Conservation (phyloP, 2,113 vertebrate genomes). For the Macheiramphus alcinus region DNA sequence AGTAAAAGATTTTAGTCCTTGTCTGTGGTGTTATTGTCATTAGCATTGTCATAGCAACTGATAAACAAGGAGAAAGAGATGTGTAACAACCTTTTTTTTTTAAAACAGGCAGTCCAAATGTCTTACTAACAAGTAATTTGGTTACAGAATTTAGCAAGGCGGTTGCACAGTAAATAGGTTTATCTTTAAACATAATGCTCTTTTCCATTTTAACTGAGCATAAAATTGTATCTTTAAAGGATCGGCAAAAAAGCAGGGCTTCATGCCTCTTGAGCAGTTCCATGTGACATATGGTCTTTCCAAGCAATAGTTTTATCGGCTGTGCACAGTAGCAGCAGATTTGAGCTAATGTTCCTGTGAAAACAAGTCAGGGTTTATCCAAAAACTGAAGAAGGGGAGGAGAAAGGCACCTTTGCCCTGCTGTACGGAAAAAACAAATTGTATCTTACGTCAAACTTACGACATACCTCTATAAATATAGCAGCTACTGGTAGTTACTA, state of each 20-base stretch:
- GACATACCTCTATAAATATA: constrained; percentile 47
- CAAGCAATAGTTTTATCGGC: constrained; percentile 65
- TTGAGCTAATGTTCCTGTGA: constrained; percentile 72
- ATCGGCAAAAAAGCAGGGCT: constrained; percentile 40
- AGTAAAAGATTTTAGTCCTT: not conserved
- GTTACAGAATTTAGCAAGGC: constrained; percentile 62
- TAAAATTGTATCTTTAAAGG: constrained; percentile 72
- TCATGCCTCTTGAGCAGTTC: constrained; percentile 65
- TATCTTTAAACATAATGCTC: constrained; percentile 71
- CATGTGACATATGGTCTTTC: constrained; percentile 75
- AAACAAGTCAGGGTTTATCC: constrained; percentile 72
- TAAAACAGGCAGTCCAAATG: constrained; percentile 9
- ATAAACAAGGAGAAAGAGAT: constrained; percentile 46
- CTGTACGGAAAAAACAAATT: constrained; percentile 40
- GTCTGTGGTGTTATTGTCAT: constrained; percentile 19
- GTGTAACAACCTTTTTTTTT: not conserved
- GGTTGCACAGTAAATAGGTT: constrained; percentile 49
- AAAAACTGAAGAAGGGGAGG: constrained; percentile 58
- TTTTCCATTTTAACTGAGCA: constrained; percentile 77
- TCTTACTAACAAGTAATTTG: constrained; percentile 64
- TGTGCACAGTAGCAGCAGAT: constrained; percentile 64
- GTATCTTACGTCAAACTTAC: not conserved
- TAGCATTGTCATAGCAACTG: constrained; percentile 47
- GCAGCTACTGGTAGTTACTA: not conserved
- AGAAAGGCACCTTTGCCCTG: constrained; percentile 49